Evolutionary conservation across 1,140 invertebrate genomes (phyloP).

Genomic region (Trachymyrmex cornetzi): DNA sequence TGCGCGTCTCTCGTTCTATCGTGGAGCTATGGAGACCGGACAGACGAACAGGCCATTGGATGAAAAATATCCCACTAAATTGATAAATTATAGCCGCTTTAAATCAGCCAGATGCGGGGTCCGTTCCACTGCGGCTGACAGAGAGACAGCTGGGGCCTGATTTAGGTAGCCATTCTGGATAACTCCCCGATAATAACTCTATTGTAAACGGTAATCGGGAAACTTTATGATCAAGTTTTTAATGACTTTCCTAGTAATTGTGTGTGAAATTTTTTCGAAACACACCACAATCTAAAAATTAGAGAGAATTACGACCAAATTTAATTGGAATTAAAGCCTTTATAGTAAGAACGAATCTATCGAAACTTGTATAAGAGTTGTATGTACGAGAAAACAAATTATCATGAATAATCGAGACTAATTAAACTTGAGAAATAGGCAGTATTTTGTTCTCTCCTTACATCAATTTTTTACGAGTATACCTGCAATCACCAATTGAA

Average conservation of each 20-base stretch:
- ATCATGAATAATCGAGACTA: not conserved
- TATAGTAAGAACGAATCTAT: not conserved
- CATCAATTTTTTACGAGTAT: not conserved
- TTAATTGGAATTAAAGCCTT: not conserved
- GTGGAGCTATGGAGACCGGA: constrained; percentile 42
- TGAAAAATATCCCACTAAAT: constrained; percentile 62
- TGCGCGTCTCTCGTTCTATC: constrained; percentile 53
- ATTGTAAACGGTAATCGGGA: constrained; percentile 10
- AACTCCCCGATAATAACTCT: constrained; percentile 26
- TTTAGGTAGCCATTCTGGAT: constrained; percentile 33
- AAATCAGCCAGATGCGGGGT: constrained; percentile 53
- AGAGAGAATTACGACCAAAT: not conserved
- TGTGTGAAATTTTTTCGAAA: not conserved
- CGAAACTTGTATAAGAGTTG: not conserved
- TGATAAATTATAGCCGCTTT: constrained; percentile 58
- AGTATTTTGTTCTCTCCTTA: not conserved
- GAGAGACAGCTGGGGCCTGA: constrained; percentile 24
- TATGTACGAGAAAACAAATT: not conserved
- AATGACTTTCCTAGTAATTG: not conserved
- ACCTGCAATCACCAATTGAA: constrained; percentile 6
- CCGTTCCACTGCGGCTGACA: constrained; percentile 10
- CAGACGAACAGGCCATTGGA: constrained; percentile 18
- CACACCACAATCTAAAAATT: not conserved
- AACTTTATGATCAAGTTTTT: constrained; percentile 5
- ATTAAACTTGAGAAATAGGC: constrained; percentile 7